Conservation (phyloP, 2,888 invertebrate genomes). For the Tetanocera ferruginea region DNA sequence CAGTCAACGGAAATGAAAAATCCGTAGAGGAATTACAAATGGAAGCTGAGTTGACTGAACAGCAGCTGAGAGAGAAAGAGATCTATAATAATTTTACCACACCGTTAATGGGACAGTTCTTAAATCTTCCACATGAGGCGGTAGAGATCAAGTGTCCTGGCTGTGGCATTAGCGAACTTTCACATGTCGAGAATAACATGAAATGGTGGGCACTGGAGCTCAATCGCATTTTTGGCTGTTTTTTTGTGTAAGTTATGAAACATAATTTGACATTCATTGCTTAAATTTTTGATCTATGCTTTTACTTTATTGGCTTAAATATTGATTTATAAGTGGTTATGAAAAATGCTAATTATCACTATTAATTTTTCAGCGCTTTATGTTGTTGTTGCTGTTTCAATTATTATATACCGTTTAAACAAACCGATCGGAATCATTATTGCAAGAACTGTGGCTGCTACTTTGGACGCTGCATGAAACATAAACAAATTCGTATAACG, state of each 20-base stretch:
- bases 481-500: constrained; percentile 48
- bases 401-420: constrained; percentile 62
- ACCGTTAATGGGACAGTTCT: constrained; percentile 63
- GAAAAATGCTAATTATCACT: background rate
- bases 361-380: constrained; percentile 51
- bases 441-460: constrained; percentile 68
- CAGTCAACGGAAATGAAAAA: background rate
- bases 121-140: constrained; percentile 60
- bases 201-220: constrained; percentile 65
- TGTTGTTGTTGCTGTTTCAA: constrained; percentile 64
- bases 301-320: background rate
- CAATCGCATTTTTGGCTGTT: constrained; percentile 62
- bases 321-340: background rate
- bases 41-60: background rate
- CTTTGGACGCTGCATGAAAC: constrained; percentile 65
- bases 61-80: constrained; percentile 50
- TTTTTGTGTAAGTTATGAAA: constrained; percentile 61
- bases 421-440: constrained; percentile 66
- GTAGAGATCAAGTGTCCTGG: constrained; percentile 63
- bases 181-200: constrained; percentile 61
- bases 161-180: constrained; percentile 59
- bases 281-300: background rate
- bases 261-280: background rate
- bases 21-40: background rate
- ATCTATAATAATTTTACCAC: constrained; percentile 66